phyloP scores from a whole-genome alignment of 2,888 invertebrate species.

The Isoperla grammatica region DNA sequence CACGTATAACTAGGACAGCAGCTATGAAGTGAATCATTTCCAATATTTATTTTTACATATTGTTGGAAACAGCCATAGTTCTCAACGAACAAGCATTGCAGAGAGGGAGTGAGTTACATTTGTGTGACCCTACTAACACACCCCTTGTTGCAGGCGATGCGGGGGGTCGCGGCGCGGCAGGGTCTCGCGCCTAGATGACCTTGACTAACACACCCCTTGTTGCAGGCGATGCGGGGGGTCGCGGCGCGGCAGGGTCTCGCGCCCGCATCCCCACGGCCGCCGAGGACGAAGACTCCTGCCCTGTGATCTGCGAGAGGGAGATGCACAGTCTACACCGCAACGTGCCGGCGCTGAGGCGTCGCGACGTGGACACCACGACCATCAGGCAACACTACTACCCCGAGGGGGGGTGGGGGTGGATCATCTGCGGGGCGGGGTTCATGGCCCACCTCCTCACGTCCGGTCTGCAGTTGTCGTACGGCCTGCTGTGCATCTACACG shows the following conservation, averaged over 20 bases:
- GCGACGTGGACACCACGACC: conserved; percentile 69
- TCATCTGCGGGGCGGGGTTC: conserved; percentile 84
- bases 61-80: no score
- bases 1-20: no score
- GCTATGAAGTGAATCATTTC: no score
- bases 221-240: conserved; percentile 4
- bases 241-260: not conserved
- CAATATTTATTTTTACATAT: no score
- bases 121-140: no score
- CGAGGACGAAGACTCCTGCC: conserved; percentile 60
- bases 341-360: conserved; percentile 69
- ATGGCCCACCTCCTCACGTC: conserved; percentile 80
- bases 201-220: not conserved
- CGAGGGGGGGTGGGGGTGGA: conserved; percentile 81
- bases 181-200: not conserved
- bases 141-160: not conserved
- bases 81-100: no score
- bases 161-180: not conserved
- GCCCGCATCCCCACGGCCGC: conserved; percentile 45
- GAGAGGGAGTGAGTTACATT: no score
- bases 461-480: conserved; percentile 82
- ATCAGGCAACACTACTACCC: conserved; percentile 80
- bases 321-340: conserved; percentile 73
- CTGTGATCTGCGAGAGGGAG: conserved; percentile 66
- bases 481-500: conserved; percentile 71